Conservation (phyloP, 2,113 vertebrate species). For the Neomonachus schauinslandi region DNA sequence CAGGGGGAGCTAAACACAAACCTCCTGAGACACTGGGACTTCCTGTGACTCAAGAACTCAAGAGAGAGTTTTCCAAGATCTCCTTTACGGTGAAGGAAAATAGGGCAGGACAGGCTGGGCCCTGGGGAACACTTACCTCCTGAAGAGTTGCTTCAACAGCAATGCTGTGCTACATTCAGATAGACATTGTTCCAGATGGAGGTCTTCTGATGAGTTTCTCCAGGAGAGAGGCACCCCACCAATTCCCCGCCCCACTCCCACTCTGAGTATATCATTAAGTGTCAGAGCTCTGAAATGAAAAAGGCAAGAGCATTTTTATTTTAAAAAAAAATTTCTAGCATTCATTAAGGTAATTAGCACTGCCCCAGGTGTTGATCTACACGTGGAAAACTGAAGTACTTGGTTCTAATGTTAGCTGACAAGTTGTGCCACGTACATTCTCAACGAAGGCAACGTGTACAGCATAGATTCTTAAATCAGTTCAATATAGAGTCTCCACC, state of each 20-base stretch:
- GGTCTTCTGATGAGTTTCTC: neutral
- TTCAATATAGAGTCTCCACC: neutral
- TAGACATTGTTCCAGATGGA: neutral
- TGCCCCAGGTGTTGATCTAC: neutral
- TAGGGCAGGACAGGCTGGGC: neutral
- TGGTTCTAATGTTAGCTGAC: neutral
- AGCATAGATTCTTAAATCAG: neutral
- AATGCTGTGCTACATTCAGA: neutral
- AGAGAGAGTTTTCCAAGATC: neutral
- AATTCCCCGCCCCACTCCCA: neutral
- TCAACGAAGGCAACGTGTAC: neutral
- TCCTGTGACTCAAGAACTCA: neutral
- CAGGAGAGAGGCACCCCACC: neutral
- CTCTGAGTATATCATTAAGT: neutral
- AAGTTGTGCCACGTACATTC: neutral
- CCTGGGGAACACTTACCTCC: neutral
- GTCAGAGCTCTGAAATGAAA: neutral
- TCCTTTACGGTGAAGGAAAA: neutral
- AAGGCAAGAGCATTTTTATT: neutral
- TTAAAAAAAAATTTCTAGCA: neutral
- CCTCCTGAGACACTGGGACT: neutral
- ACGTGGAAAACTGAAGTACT: neutral
- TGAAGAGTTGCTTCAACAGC: neutral
- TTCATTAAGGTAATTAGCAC: neutral
- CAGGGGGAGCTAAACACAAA: conserved; percentile 34